These are phyloP conservation scores for Chauna torquata DNA, from an alignment of 2,113 vertebrate genomes.

Conservation along the genomic window DNA sequence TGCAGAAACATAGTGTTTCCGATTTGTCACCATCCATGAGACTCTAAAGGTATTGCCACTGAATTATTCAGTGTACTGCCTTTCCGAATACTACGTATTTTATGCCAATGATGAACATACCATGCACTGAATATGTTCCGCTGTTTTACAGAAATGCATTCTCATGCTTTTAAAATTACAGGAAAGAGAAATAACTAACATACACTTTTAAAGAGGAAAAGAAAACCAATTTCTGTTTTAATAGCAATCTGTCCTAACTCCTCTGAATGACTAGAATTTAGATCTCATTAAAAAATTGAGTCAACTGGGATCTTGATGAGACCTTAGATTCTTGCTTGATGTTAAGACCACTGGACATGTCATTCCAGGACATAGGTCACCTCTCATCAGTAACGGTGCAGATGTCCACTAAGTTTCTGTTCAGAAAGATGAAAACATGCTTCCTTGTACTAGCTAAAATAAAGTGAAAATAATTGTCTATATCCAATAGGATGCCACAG, in stretches of 20 bases:
- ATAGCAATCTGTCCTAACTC: not conserved
- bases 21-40: not conserved
- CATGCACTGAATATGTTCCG: not conserved
- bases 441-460: not conserved
- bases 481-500: not conserved
- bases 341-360: not conserved
- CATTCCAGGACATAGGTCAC: not conserved
- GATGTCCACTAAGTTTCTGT: not conserved
- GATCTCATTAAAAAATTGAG: not conserved
- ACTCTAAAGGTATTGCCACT: not conserved
- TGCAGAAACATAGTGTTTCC: not conserved
- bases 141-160: not conserved
- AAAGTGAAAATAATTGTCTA: not conserved
- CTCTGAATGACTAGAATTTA: not conserved
- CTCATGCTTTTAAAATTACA: not conserved
- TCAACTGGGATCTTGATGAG: not conserved
- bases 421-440: not conserved
- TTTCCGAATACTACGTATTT: not conserved
- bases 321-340: not conserved
- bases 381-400: not conserved
- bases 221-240: rapidly evolving
- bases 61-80: constrained; percentile 41
- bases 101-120: not conserved
- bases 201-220: not conserved
- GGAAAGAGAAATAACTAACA: not conserved